Evolutionary conservation across 2,113 vertebrate genomes (phyloP).

Genomic region (Microcebus lehilahytsara): DNA sequence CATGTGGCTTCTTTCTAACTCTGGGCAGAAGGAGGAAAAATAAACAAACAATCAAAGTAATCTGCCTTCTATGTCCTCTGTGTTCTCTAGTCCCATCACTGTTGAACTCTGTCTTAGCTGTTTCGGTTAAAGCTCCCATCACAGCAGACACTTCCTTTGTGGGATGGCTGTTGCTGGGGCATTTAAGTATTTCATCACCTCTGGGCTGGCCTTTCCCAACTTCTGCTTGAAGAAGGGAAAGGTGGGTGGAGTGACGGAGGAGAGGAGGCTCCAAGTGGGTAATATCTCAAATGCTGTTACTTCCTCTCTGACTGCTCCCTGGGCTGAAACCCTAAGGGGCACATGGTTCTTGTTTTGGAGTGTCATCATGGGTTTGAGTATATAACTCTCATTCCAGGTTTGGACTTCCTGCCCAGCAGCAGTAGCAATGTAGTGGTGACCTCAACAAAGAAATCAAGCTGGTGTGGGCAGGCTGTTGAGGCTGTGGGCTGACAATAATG

Average conservation of each 20-base stretch:
- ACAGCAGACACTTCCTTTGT: conserved; percentile 1
- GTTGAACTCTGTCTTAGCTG: neutral
- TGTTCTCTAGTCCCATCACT: neutral
- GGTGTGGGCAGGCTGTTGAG: neutral
- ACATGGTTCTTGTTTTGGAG: neutral
- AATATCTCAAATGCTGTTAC: neutral
- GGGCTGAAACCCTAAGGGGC: neutral
- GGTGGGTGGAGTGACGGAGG: neutral
- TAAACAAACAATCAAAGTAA: neutral
- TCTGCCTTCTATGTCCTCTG: neutral
- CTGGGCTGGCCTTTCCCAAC: neutral
- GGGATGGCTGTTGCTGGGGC: neutral
- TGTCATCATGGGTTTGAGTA: neutral
- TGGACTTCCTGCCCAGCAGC: neutral
- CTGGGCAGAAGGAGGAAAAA: neutral
- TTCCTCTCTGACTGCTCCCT: neutral
- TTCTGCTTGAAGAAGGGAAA: neutral
- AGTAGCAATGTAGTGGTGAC: neutral
- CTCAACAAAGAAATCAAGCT: neutral
- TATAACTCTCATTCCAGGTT: neutral
- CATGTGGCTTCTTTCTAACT: conserved; percentile 19
- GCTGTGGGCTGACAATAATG: neutral
- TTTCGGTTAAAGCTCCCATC: conserved; percentile 20
- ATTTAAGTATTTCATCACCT: neutral
- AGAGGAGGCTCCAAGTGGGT: neutral